Base-by-base conservation (phyloP, 2,888 invertebrate genomes). In the Rhyacophila evoluta region DNA sequence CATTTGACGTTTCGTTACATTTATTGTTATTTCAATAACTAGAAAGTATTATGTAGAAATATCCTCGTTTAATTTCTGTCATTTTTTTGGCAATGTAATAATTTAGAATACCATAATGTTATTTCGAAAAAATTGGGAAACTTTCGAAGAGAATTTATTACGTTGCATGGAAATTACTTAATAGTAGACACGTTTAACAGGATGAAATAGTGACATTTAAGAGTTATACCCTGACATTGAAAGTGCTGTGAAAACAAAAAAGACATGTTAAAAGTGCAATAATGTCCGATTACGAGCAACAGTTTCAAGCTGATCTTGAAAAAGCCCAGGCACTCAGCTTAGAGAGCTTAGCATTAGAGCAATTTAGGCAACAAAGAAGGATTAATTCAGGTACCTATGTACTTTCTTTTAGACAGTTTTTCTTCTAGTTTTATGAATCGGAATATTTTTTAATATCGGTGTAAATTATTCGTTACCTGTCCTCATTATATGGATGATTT, bases 301-400 rank as follows among this genome's bases (percentile, higher is more conserved):
- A 95, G 87, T 96, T 94, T 85, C 92, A 95, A 90, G 95, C 95
- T 82, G 96, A 97, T 85, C 88, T 97, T 86, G 96, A 97, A 87
- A 93, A 94, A 86, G 97, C 97, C 1, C 95, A 95, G 86, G 96
- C 96, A 74, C 89, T 97, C 71, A 97, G 96, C 88, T 89, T 97
- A 85, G 96, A 97, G 89, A 95, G 95, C 84, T 90, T 95, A 83
- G 96, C 95, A 41, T 88, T 96, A 83, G 96, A 96, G 85, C 94
- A 95, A 85, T 96, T 94, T 86, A 91, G 92, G 83, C 91, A 94
- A 82, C 92, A 93, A 86, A 94, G 93, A 86, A 89, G 91, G 82
- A 85, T 86, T 81, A 85, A 83, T 83, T 76, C 88, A 87, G 89
- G 90, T 89, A 87, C 87, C 12, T 28, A 1, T 0, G n/a, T n/a